Evolutionary conservation across 2,888 invertebrate genomes (phyloP).

Genomic region (Lypha dubia): DNA sequence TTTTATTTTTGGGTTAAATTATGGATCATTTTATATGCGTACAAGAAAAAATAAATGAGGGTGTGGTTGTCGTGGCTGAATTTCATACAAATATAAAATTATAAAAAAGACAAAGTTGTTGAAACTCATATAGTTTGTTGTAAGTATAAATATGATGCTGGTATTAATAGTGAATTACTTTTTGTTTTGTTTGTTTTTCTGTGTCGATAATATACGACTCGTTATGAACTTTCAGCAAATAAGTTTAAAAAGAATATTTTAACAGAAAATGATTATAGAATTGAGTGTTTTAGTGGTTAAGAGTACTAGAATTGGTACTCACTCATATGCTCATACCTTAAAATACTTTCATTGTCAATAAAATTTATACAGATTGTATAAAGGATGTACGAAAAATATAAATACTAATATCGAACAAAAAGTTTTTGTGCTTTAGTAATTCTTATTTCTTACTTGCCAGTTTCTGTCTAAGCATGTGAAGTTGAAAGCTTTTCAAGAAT

Average conservation of each 20-base stretch:
- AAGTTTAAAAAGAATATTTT: background rate
- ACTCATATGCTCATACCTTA: too few relatives aligned
- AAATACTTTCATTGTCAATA: too few relatives aligned
- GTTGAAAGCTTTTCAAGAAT: too few relatives aligned
- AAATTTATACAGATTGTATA: too few relatives aligned
- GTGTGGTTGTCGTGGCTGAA: slow-evolving; percentile 66
- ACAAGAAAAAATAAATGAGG: slow-evolving; percentile 61
- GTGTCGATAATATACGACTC: slow-evolving; percentile 4
- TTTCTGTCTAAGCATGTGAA: too few relatives aligned
- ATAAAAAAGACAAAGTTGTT: slow-evolving; percentile 31
- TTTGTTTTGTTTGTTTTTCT: background rate
- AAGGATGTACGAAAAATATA: too few relatives aligned
- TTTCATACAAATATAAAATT: slow-evolving; percentile 30
- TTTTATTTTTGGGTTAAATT: slow-evolving; percentile 39
- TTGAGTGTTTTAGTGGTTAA: too few relatives aligned
- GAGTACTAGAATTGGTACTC: too few relatives aligned
- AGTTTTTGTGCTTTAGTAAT: too few relatives aligned
- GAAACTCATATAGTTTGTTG: slow-evolving; percentile 25
- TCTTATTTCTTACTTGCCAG: too few relatives aligned
- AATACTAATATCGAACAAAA: too few relatives aligned
- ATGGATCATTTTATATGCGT: slow-evolving; percentile 67
- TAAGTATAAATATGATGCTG: slow-evolving; percentile 4
- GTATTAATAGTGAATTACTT: background rate
- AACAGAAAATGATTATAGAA: too few relatives aligned
- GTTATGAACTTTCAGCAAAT: background rate